Conservation (phyloP, 2,888 invertebrate species). For the Emmelina monodactyla region DNA sequence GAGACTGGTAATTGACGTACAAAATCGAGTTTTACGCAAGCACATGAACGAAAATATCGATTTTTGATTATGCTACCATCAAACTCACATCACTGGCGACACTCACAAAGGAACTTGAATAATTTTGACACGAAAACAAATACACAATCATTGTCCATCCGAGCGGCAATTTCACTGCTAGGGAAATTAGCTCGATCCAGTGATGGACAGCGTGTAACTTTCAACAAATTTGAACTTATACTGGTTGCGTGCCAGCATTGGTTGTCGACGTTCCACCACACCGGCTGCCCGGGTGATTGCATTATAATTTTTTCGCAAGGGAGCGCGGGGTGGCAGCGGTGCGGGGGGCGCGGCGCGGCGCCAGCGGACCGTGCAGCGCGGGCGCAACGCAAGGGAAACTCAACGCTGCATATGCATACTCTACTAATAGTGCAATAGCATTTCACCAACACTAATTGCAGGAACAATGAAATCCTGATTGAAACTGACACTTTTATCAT, state of each 20-base stretch:
- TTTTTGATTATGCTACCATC: too few species aligned
- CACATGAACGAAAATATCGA: too few species aligned
- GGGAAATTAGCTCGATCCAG: constrained; percentile 56
- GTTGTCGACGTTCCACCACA: constrained; percentile 60
- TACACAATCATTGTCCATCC: constrained; percentile 31
- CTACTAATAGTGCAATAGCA: constrained; percentile 23
- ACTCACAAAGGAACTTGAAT: constrained; percentile 5
- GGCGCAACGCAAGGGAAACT: constrained; percentile 46
- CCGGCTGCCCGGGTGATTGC: constrained; percentile 63
- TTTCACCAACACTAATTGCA: too few species aligned
- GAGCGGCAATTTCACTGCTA: constrained; percentile 29
- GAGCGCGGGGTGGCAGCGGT: constrained; percentile 48
- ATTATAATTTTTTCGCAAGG: constrained; percentile 65
- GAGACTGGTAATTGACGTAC: constrained; percentile 9
- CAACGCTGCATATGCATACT: constrained; percentile 29
- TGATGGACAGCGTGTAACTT: constrained; percentile 64
- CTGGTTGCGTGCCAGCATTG: constrained; percentile 57
- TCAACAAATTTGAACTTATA: constrained; percentile 61
- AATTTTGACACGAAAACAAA: constrained; percentile 4
- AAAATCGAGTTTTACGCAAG: too few species aligned
- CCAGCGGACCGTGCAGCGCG: constrained; percentile 52
- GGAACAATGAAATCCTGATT: too few species aligned
- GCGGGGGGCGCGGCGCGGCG: constrained; percentile 32
- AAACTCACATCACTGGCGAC: too few species aligned
- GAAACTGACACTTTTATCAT: too few species aligned